Base-by-base conservation (phyloP, 2,888 invertebrate species). In the Pachliopta kotzebuea region DNA sequence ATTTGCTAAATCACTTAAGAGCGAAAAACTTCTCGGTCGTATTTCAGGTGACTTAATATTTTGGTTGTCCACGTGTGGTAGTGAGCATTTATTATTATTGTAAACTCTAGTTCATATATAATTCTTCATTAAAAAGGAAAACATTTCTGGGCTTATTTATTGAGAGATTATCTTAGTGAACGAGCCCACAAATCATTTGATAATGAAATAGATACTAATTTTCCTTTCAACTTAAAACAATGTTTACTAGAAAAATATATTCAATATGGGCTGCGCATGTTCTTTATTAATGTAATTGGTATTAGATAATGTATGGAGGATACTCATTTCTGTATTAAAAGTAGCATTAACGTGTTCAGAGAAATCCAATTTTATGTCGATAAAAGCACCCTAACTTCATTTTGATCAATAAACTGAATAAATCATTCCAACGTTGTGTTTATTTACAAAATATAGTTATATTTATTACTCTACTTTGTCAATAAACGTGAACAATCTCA, bases 391-490 rank as follows among this genome's bases (percentile, higher is more conserved):
- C 31, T 18, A 11, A 42, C n/a, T 45, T 2, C 8, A 18, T n/a
- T 45, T 45, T 45, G 45, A 45, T 18, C n/a, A n/a, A 45, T 45
- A 7, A 1, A 7, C 8, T n/a, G 45, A 45, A 45, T 45, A 45
- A 45, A n/a, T 45, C n/a, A n/a, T 45, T n/a, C 45, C 8, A n/a
- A 45, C 14, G 11, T 37, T 11, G 14, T 3, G 11, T 37, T 37
- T 37, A 37, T 37, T 37, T 11, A 37, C 37, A 37, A 37, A 37
- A 37, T 37, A 37, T 14, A 37, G 37, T 37, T 18, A n/a, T 45
- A 57, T 57, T 45, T 42, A 57, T 63, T 53, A 52, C 37, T 18
- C 23, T 54, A 60, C 31, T 64, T 49, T 60, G 56, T 60, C 63
- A 60, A 31, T 29, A 24, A 21, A 56, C 21, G 26, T 56, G 3